These are phyloP conservation scores for Molorchus minor DNA, from an alignment of 2,888 invertebrate species.

Conservation along the genomic window DNA sequence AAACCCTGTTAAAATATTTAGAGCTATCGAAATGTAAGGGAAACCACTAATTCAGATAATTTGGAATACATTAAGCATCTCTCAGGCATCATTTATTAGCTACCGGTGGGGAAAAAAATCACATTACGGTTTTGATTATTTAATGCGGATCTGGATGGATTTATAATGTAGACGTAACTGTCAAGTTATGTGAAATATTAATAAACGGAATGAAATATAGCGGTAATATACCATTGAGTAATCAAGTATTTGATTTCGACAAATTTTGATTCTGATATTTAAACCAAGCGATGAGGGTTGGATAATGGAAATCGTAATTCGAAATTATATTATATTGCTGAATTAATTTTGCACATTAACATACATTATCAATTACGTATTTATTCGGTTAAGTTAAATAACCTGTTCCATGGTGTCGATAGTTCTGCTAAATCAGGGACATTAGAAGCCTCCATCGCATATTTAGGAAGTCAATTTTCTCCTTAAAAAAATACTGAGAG, in stretches of 20 bases:
- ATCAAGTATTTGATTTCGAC: constrained; percentile 5
- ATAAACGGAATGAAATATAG: constrained; percentile 21
- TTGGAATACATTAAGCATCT: constrained; percentile 33
- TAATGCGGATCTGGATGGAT: constrained; percentile 9
- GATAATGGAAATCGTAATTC: too few species aligned
- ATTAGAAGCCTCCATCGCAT: too few species aligned
- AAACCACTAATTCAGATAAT: constrained; percentile 36
- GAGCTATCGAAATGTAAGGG: constrained; percentile 34
- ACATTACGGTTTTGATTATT: constrained; percentile 15
- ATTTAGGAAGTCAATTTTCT: too few species aligned
- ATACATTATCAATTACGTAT: too few species aligned
- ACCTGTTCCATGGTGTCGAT: too few species aligned
- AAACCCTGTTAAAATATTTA: constrained; percentile 33
- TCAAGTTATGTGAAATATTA: constrained; percentile 23
- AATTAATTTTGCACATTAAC: too few species aligned
- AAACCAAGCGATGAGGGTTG: too few species aligned
- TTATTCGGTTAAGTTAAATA: too few species aligned
- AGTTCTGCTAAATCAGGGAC: too few species aligned
- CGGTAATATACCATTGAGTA: constrained; percentile 23
- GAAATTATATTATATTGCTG: too few species aligned
- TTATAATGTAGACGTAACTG: constrained; percentile 22
- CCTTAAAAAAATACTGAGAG: too few species aligned
- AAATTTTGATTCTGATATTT: not conserved
- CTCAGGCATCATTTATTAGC: constrained; percentile 27
- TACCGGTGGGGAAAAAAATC: constrained; percentile 39